phyloP scores from a whole-genome alignment of 2,888 invertebrate species.

The Hemaris fuciformis region DNA sequence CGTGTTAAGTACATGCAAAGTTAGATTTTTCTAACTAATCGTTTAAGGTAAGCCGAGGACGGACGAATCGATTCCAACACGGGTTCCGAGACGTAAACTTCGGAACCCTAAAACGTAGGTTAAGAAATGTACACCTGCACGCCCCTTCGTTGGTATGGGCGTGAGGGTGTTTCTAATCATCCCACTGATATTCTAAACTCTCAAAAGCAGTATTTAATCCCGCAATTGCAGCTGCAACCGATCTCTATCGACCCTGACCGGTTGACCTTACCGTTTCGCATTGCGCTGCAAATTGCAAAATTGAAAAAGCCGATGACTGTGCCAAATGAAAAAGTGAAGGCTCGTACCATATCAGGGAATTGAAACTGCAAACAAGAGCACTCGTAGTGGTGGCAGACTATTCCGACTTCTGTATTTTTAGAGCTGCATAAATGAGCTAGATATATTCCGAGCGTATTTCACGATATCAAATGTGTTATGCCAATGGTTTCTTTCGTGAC shows the following conservation, averaged over 20 bases:
- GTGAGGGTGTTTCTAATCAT: too few relatives aligned
- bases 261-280: neutral
- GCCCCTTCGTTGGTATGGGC: too few relatives aligned
- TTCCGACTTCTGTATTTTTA: neutral
- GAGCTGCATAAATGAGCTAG: neutral
- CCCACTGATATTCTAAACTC: neutral
- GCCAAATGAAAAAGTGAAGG: slow-evolving; percentile 1
- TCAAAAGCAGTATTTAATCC: neutral
- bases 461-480: neutral
- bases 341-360: neutral
- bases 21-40: too few relatives aligned
- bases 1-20: too few relatives aligned
- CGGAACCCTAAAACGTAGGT: too few relatives aligned
- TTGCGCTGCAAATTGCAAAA: neutral
- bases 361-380: slow-evolving; percentile 2
- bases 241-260: neutral
- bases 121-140: too few relatives aligned
- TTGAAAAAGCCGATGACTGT: neutral
- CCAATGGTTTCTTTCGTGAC: neutral
- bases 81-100: too few relatives aligned
- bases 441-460: neutral
- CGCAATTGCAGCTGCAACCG: neutral
- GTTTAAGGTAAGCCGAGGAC: too few relatives aligned
- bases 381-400: neutral
- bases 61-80: too few relatives aligned